phyloP scores from a whole-genome alignment of 2,113 vertebrate species.

The Rhizomys pruinosus region DNA sequence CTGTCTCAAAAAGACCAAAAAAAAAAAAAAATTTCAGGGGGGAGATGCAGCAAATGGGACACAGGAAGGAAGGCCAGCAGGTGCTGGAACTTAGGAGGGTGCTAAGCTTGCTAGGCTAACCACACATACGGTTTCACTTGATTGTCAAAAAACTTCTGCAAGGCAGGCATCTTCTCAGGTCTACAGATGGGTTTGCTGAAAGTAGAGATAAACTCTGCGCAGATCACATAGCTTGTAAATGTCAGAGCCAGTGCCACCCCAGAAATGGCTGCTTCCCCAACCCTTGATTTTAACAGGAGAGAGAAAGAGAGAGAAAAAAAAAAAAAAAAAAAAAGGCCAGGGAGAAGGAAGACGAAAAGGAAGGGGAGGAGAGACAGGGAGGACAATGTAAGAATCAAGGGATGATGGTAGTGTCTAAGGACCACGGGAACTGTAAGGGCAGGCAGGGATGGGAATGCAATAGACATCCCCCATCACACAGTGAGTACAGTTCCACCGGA shows the following conservation, averaged over 20 bases:
- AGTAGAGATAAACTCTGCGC: background rate
- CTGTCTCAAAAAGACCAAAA: too few species aligned
- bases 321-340: too few species aligned
- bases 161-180: background rate
- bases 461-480: background rate
- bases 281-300: background rate
- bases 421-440: background rate
- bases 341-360: background rate
- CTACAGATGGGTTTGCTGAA: background rate
- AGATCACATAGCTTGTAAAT: background rate
- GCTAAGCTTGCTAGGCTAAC: background rate
- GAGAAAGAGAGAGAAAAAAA: too few species aligned
- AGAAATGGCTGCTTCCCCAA: background rate
- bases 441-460: background rate
- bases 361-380: background rate
- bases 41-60: background rate
- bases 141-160: background rate
- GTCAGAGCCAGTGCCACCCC: too few species aligned
- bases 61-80: background rate
- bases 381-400: background rate
- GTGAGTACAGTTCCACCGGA: fast-evolving
- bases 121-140: background rate
- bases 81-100: background rate
- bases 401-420: background rate
- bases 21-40: background rate